Conservation (phyloP, 2,888 invertebrate species). For the Pyrrhosoma nymphula region DNA sequence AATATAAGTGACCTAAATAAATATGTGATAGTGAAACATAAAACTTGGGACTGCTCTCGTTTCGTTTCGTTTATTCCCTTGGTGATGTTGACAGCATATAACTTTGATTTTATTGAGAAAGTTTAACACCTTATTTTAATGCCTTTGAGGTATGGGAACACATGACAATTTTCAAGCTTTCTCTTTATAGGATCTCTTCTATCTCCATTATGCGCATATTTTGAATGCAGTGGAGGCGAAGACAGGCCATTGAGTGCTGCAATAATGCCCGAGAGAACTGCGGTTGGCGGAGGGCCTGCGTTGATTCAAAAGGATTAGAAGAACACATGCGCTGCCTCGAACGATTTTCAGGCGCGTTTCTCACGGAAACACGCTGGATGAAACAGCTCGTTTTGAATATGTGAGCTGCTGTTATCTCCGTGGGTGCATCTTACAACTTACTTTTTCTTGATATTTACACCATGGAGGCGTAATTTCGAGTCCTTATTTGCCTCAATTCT, state of each 20-base stretch:
- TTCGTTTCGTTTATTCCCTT: no score
- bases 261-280: not conserved
- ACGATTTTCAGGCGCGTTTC: not conserved
- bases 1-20: no score
- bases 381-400: constrained; percentile 1
- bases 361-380: not conserved
- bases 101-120: no score
- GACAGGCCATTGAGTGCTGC: not conserved
- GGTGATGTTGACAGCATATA: no score
- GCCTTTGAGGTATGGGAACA: no score
- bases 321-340: not conserved
- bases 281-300: not conserved
- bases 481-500: constrained; percentile 27
- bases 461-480: constrained; percentile 1
- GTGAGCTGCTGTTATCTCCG: not conserved
- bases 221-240: not conserved
- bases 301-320: not conserved
- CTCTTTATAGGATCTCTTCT: not conserved
- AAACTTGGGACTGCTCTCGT: no score
- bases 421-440: not conserved
- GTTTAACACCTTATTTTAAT: no score
- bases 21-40: no score
- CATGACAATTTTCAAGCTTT: no score
- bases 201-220: not conserved
- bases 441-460: constrained; percentile 1